phyloP scores from a whole-genome alignment of 2,888 invertebrate genomes.

The Chydorus sphaericus region DNA sequence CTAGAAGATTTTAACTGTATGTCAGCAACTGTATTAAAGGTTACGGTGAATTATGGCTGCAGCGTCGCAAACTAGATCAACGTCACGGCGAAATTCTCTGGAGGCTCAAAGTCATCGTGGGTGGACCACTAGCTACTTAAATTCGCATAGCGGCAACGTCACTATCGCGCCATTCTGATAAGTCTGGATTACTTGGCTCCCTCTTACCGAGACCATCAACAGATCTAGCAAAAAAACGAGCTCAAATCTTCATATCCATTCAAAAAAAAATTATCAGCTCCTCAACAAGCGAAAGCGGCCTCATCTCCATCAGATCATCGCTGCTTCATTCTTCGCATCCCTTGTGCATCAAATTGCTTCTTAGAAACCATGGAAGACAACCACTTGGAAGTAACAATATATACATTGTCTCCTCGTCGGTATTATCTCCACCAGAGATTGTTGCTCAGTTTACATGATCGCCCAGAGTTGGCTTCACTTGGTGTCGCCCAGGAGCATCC shows the following conservation, averaged over 20 bases:
- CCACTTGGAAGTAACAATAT: no score
- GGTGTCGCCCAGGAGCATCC: not conserved
- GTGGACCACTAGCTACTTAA: not conserved
- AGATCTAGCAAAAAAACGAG: no score
- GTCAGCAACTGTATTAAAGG: not conserved
- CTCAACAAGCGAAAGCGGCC: not conserved
- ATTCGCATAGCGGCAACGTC: not conserved
- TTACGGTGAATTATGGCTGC: constrained; percentile 2
- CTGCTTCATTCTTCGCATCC: not conserved
- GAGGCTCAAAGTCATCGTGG: constrained; percentile 43
- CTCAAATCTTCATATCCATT: no score
- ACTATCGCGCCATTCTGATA: not conserved
- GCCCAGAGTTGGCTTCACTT: not conserved
- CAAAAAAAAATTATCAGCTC: not conserved
- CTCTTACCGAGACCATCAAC: not conserved
- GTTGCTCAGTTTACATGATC: no score
- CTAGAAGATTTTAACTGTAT: not conserved
- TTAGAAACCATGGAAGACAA: not conserved
- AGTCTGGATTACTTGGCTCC: not conserved
- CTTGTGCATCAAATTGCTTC: not conserved
- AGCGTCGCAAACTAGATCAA: constrained; percentile 24
- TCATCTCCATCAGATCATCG: not conserved
- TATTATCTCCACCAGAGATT: no score
- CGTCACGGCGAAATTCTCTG: constrained; percentile 51
- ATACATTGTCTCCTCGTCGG: no score